Evolutionary conservation across 2,888 invertebrate genomes (phyloP), one percentile per base, ranked within the genome.

Genomic region (Myopa tessellatipennis): DNA sequence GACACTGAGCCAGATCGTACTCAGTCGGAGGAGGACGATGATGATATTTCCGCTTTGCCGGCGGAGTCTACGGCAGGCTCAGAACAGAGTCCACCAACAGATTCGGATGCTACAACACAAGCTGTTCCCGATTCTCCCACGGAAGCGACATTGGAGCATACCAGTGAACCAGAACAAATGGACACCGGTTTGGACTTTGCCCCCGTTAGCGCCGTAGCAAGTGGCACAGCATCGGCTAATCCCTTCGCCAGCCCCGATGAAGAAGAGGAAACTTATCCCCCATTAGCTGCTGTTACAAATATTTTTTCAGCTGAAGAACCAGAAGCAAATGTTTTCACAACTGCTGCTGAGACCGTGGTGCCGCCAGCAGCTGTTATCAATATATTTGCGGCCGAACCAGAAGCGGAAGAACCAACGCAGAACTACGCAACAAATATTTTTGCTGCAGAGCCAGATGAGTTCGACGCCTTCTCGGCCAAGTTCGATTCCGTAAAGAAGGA

Each of bases 401-500:
- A 85, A 16, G 88, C 89, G 86, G 89, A 87, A 12, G 81, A 84
- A 3, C 76, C 85, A 0, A 74, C 76, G 61, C 79, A 78, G 74
- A 63, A 75, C 52, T 82, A 79, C 18, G 81, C 79, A 26, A 83
- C 84, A 58, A 87, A 88, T 60, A 88, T 88, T n/a, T 88, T 88
- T 68, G 85, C 87, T 3, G 82, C 80, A 0, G 86, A 91, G 61
- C 91, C 91, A 0, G 93, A 94, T 82, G 93, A 92, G 40, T 97
- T 97, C 83, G 97, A 97, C 87, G 96, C 95, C 0, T 97, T 97
- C 84, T 93, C 96, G 4, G 95, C 95, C 2, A 96, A 96, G 87
- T 97, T 97, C 84, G 96, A 96, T 38, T 89, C 88, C 0, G 92
- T 90, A 75, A 90, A 90, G 60, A 91, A 89, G 81, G 89, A 89